Conservation (phyloP, 2,797 vertebrate genomes). For the Cynodonichthys magdalenae region DNA sequence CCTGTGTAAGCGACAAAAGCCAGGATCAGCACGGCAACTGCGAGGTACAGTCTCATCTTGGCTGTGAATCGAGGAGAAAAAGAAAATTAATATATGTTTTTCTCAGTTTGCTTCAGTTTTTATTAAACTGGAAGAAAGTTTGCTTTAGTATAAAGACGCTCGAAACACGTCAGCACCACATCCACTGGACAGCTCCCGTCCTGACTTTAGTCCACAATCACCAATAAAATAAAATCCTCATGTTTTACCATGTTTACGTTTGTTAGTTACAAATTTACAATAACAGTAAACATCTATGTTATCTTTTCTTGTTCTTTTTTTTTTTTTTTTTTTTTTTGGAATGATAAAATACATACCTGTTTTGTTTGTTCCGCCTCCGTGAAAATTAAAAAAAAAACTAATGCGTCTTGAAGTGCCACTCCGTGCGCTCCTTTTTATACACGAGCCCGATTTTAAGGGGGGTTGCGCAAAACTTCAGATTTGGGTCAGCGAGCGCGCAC, state of each 20-base stretch:
- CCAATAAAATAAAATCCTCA: too few species aligned
- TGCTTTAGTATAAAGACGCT: neutral
- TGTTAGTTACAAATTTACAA: too few species aligned
- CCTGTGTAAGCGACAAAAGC: slow-evolving; percentile 79
- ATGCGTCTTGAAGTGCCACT: slow-evolving; percentile 23
- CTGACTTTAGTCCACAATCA: too few species aligned
- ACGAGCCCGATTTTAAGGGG: slow-evolving; percentile 8
- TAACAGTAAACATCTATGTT: neutral
- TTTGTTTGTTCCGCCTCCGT: slow-evolving; percentile 37
- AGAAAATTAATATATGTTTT: neutral
- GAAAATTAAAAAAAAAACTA: slow-evolving; percentile 32
- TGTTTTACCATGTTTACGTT: too few species aligned
- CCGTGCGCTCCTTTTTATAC: slow-evolving; percentile 70
- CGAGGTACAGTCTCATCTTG: slow-evolving; percentile 80
- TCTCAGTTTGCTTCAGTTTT: too few species aligned
- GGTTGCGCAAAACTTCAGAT: slow-evolving; percentile 58
- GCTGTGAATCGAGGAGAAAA: slow-evolving; percentile 26
- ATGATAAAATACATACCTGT: slow-evolving; percentile 67
- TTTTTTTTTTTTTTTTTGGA: neutral
- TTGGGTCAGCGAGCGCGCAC: slow-evolving; percentile 61
- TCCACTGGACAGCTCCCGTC: slow-evolving; percentile 33
- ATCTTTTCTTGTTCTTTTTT: neutral
- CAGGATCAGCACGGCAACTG: slow-evolving; percentile 78
- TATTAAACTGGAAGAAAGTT: neutral
- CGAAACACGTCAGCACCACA: slow-evolving; percentile 32